Percentiles rank a stretch among this genome's conserved stretches.
Conservation (phyloP, 2,797 vertebrate genomes). For the Thripadectes ignobilis region DNA sequence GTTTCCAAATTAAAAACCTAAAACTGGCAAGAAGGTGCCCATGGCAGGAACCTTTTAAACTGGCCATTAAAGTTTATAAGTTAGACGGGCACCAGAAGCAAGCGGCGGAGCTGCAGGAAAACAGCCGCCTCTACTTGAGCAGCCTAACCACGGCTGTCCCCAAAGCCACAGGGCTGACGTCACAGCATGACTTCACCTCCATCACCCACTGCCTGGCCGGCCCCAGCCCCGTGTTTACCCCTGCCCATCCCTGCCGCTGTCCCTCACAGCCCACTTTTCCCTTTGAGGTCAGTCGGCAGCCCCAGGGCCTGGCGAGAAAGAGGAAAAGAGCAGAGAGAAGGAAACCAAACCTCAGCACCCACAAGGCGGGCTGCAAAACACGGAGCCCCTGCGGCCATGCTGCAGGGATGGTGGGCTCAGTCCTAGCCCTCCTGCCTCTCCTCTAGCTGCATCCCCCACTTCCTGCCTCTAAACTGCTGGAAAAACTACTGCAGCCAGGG, state of each 20-base stretch:
- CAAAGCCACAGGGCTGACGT: slow-evolving; percentile 78
- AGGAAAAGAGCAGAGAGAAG: slow-evolving; percentile 66
- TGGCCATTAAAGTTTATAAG: slow-evolving; percentile 84
- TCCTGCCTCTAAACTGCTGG: background rate
- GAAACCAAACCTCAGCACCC: slow-evolving; percentile 69
- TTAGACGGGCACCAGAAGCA: slow-evolving; percentile 76
- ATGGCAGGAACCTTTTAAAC: slow-evolving; percentile 82
- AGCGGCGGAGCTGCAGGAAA: slow-evolving; percentile 73
- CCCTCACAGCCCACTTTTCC: slow-evolving; percentile 46
- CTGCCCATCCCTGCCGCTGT: slow-evolving; percentile 28
- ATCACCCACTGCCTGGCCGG: slow-evolving; percentile 57
- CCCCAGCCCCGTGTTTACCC: slow-evolving; percentile 73
- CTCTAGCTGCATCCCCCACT: accelerated
- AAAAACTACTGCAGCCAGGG: background rate
- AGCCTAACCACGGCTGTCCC: slow-evolving; percentile 76
- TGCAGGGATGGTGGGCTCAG: background rate
- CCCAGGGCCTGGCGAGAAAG: slow-evolving; percentile 55
- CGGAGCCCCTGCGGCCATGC: background rate
- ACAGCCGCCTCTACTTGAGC: slow-evolving; percentile 73
- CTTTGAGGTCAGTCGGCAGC: slow-evolving; percentile 66
- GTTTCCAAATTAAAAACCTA: slow-evolving; percentile 85
- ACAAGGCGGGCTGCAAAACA: slow-evolving; percentile 68
- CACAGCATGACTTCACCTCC: slow-evolving; percentile 71
- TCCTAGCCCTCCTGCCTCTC: background rate
- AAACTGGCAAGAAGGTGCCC: slow-evolving; percentile 82